A percentile compares a stretch with the other conserved stretches of the same genome.
Conservation (phyloP, 2,888 invertebrate species). For the Drosophila multiciliata region DNA sequence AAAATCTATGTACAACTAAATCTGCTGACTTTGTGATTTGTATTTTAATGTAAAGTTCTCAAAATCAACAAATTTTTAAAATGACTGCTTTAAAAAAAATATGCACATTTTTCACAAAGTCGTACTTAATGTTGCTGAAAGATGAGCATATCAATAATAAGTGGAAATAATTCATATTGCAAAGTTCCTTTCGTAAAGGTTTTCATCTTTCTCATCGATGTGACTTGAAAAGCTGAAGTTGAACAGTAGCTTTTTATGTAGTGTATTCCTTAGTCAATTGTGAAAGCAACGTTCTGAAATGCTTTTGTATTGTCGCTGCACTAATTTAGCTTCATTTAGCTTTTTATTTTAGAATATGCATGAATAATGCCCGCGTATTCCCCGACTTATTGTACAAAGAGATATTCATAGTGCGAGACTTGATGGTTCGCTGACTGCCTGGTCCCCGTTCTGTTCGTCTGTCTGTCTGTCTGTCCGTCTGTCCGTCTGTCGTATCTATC, state of each 20-base stretch:
- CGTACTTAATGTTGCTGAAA: not conserved
- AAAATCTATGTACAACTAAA: not conserved
- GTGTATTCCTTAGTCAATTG: conserved; percentile 29
- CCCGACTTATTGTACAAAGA: conserved; percentile 47
- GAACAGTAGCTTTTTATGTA: conserved; percentile 13
- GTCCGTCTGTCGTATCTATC: conserved; percentile 21
- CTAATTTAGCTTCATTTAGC: conserved; percentile 77
- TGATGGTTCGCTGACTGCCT: conserved; percentile 62
- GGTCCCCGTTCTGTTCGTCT: conserved; percentile 9
- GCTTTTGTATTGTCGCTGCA: conserved; percentile 70
- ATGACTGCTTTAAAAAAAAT: not conserved
- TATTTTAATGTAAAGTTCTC: not conserved
- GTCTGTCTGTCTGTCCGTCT: conserved; percentile 4
- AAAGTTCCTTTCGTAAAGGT: not conserved
- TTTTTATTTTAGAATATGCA: conserved; percentile 70
- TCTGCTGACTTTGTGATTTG: not conserved
- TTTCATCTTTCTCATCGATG: not conserved
- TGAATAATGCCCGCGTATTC: conserved; percentile 56
- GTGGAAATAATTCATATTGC: not conserved
- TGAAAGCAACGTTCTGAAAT: not conserved
- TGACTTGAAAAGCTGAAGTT: not conserved
- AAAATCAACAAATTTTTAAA: not conserved
- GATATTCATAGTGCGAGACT: conserved; percentile 41
- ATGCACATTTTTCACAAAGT: not conserved
- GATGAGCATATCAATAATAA: not conserved